These are phyloP conservation scores for Thaumatotibia leucotreta DNA, from an alignment of 1,140 invertebrate genomes.

Conservation along the genomic window DNA sequence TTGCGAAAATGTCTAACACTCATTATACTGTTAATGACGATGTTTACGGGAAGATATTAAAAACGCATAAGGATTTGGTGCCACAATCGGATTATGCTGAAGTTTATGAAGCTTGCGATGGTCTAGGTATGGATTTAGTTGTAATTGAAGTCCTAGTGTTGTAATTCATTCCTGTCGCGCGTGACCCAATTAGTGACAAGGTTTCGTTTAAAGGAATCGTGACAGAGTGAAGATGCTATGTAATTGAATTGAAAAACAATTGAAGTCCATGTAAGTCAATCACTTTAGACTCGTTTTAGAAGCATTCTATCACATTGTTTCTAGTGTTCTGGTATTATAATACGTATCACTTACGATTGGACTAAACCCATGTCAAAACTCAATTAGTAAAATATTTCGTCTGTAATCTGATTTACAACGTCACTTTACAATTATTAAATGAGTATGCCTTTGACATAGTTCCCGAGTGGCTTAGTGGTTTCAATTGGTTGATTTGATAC, in stretches of 20 bases:
- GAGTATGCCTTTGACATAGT: no score
- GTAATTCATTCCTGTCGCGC: background rate
- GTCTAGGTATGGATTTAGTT: constrained; percentile 42
- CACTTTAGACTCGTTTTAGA: background rate
- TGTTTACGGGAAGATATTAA: constrained; percentile 65
- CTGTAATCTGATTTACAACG: no score
- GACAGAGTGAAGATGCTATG: background rate
- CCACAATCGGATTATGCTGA: constrained; percentile 57
- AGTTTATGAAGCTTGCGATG: constrained; percentile 60
- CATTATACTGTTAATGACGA: constrained; percentile 66
- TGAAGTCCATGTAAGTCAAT: background rate
- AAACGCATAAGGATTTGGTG: constrained; percentile 42
- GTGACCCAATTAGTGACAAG: background rate
- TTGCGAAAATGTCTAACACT: constrained; percentile 47
- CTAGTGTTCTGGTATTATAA: no score
- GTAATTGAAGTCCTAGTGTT: background rate
- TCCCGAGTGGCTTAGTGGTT: no score
- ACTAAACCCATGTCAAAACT: no score
- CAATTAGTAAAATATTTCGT: no score
- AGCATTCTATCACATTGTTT: no score
- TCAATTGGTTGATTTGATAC: no score
- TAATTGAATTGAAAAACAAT: background rate
- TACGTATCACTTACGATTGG: no score
- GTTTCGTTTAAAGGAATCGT: background rate
- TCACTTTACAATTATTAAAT: no score